Percentiles rank a stretch among this genome's conserved stretches.
Evolutionary conservation across 2,888 invertebrate species (phyloP).

Genomic region (Parasteatoda lunata): DNA sequence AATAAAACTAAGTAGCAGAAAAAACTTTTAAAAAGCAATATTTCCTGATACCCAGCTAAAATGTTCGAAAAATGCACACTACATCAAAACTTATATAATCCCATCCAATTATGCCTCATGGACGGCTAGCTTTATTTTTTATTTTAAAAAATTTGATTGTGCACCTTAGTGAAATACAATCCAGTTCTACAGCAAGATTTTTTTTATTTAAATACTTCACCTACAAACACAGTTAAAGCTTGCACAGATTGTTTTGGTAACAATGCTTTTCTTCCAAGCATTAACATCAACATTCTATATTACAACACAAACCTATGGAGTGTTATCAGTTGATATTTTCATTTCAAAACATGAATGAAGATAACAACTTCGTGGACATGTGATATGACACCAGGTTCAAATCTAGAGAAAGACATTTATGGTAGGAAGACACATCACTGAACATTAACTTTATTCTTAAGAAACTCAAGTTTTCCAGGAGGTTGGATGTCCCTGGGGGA

Average conservation of each 20-base stretch:
- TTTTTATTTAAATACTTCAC: constrained; percentile 10
- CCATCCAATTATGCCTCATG: constrained; percentile 23
- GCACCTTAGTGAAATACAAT: constrained; percentile 51
- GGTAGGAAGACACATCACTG: constrained; percentile 37
- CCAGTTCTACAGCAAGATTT: constrained; percentile 22
- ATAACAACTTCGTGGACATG: constrained; percentile 21
- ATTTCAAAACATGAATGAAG: constrained; percentile 5
- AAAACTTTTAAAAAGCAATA: neutral
- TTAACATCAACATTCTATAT: constrained; percentile 38
- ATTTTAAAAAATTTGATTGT: constrained; percentile 58
- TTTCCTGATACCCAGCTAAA: neutral
- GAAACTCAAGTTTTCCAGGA: constrained; percentile 48
- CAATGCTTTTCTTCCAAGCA: constrained; percentile 3
- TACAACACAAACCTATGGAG: constrained; percentile 43
- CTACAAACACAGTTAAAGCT: neutral
- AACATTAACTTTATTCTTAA: constrained; percentile 60
- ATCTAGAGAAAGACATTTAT: constrained; percentile 6
- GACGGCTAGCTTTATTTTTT: constrained; percentile 47
- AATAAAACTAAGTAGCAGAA: neutral
- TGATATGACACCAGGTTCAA: constrained; percentile 41
- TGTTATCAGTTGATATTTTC: constrained; percentile 11
- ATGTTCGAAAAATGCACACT: neutral
- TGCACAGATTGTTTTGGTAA: constrained; percentile 17
- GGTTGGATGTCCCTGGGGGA: constrained; percentile 44
- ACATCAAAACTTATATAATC: neutral